Conservation (phyloP, 1,140 invertebrate genomes). For the Cyrtorhinus lividipennis region DNA sequence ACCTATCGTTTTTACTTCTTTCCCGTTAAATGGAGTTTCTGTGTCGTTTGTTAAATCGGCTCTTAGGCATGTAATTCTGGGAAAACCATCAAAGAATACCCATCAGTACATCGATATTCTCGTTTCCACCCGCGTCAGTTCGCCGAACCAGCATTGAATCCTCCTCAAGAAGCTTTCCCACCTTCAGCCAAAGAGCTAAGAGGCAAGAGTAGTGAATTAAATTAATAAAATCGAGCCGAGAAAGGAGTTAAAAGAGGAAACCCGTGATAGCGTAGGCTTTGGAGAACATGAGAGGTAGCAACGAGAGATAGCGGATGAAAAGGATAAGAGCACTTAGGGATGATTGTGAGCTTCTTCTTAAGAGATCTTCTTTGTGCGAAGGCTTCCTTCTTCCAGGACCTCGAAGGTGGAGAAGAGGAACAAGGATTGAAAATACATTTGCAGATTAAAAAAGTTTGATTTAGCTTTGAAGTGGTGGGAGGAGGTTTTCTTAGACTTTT, state of each 20-base stretch:
- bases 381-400: background rate
- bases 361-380: slow-evolving; percentile 11
- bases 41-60: no score
- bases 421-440: slow-evolving; percentile 13
- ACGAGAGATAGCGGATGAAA: background rate
- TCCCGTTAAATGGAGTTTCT: no score
- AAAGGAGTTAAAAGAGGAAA: background rate
- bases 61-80: no score
- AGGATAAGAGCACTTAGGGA: slow-evolving; percentile 10
- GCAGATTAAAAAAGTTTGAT: slow-evolving; percentile 16
- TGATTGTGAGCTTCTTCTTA: slow-evolving; percentile 4
- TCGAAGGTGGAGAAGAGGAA: background rate
- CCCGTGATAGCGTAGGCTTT: background rate
- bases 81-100: no score
- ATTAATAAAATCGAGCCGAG: background rate
- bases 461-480: no score
- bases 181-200: no score
- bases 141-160: no score
- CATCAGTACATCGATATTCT: no score
- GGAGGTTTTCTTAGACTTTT: no score
- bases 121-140: no score
- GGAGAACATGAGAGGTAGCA: background rate
- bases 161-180: no score
- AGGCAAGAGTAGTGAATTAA: background rate
- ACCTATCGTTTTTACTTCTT: no score